Base-by-base conservation (phyloP, 1,140 invertebrate species). In the Idris sp. region DNA sequence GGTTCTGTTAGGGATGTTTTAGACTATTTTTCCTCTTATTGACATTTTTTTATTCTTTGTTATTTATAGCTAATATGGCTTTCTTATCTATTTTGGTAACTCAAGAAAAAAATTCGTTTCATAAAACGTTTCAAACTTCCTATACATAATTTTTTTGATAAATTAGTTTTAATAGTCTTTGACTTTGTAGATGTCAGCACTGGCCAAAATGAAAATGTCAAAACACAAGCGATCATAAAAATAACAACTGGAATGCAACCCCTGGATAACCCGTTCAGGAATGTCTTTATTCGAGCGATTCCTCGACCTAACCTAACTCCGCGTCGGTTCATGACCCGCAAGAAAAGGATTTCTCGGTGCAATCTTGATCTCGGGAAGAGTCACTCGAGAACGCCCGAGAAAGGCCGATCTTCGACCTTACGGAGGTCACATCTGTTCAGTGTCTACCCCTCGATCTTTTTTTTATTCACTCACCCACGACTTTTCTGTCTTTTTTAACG, bases 361-460 rank as follows among this genome's bases (percentile, higher is more conserved):
- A 59, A 73, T 73, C 68, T 54, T 40, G 59, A 65, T 59, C 51
- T 62, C 75, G 64, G 65, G 14, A 61, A 36, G 56, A 72, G 74
- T 58, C 68, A 48, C 54, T 68, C 67, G 59, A 61, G 64, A 44
- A 40, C 61, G 61, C 59, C 38, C 68, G 68, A 64, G 65, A 73
- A 69, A 76, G 74, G 59, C 68, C 74, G 53, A 73, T 73, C 69
- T 71, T 73, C 74, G 74, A 77, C 74, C 74, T 77, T 67, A 65
- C 49, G 44, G 58, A 71, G 74, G 74, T 72, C 68, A 72, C 62
- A 72, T 61, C 54, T 67, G 58, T 22, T 8, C 44, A 31, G n/a
- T 9, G 1, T 33, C 2, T 10, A 13, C 8, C 7, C 31, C 36
- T 1, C n/a, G n/a, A n/a, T n/a, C 26, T 4, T 28, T 9, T 4